A percentile compares a stretch with the other conserved stretches of the same genome.
Conservation (phyloP, 2,888 invertebrate genomes). For the Agriopis marginaria region DNA sequence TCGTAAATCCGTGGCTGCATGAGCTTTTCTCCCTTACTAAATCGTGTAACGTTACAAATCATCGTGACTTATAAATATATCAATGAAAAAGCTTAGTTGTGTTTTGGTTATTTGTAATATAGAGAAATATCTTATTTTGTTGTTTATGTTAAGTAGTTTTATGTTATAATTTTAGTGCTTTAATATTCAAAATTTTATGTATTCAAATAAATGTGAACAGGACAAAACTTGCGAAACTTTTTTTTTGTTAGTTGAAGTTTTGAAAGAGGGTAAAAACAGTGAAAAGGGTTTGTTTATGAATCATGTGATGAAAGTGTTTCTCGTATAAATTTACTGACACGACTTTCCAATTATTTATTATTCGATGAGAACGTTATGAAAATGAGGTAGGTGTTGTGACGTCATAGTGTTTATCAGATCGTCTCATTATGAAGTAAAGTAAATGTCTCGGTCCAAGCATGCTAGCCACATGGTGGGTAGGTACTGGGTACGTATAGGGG, state of each 20-base stretch:
- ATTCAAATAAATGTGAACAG: no score
- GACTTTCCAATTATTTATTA: conserved; percentile 18
- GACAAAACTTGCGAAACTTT: background rate
- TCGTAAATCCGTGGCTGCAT: no score
- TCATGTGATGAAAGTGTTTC: conserved; percentile 16
- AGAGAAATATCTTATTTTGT: no score
- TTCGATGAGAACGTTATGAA: background rate
- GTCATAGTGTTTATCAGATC: conserved; percentile 10
- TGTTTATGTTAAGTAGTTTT: no score
- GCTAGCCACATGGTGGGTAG: conserved; percentile 45
- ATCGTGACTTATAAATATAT: conserved; percentile 17
- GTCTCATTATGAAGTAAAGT: conserved; percentile 12
- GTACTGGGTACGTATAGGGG: conserved; percentile 7
- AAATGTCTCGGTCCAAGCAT: conserved; percentile 7
- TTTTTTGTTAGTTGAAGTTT: background rate
- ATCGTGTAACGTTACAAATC: conserved; percentile 12
- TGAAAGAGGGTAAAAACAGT: conserved; percentile 7
- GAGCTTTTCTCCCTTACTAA: conserved; percentile 1
- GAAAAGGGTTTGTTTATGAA: conserved; percentile 18
- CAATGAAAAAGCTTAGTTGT: conserved; percentile 16
- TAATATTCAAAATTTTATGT: no score
- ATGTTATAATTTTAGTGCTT: no score
- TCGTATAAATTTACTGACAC: conserved; percentile 4
- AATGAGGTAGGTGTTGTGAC: background rate
- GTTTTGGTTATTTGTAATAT: background rate